These are phyloP conservation scores for Catocala sponsa DNA, from an alignment of 2,888 invertebrate species.

Conservation along the genomic window DNA sequence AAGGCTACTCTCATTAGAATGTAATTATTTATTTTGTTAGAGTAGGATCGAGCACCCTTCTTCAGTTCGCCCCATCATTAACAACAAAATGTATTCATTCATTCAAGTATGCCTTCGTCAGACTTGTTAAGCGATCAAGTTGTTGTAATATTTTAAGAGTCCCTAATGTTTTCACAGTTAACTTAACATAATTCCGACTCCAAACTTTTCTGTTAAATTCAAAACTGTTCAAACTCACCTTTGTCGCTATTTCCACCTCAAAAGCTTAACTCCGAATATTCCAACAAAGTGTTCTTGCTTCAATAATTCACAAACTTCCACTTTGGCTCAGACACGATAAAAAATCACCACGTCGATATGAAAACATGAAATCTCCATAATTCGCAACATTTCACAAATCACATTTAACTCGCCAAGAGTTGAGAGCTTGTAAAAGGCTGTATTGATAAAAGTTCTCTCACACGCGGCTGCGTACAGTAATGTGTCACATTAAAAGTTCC, in stretches of 20 bases:
- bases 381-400: constrained; percentile 78
- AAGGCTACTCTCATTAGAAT: constrained; percentile 30
- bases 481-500: constrained; percentile 58
- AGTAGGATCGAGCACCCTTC: constrained; percentile 39
- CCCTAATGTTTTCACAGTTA: constrained; percentile 50
- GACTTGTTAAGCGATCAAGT: constrained; percentile 55
- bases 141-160: constrained; percentile 57
- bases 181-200: constrained; percentile 45
- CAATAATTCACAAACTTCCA: constrained; percentile 69
- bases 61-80: constrained; percentile 52
- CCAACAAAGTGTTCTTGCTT: constrained; percentile 52
- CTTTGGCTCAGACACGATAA: constrained; percentile 68
- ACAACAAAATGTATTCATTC: constrained; percentile 60
- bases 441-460: constrained; percentile 65
- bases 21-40: constrained; percentile 44
- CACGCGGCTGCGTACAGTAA: constrained; percentile 57
- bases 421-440: constrained; percentile 63
- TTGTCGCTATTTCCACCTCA: constrained; percentile 56
- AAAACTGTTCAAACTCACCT: constrained; percentile 73
- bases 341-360: constrained; percentile 70
- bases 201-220: constrained; percentile 66
- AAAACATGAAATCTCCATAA: constrained; percentile 72
- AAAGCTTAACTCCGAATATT: constrained; percentile 46
- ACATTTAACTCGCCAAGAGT: constrained; percentile 66
- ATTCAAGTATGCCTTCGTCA: constrained; percentile 53